These are phyloP conservation scores for Anabas testudineus DNA, from an alignment of 2,797 vertebrate genomes.

Conservation along the genomic window DNA sequence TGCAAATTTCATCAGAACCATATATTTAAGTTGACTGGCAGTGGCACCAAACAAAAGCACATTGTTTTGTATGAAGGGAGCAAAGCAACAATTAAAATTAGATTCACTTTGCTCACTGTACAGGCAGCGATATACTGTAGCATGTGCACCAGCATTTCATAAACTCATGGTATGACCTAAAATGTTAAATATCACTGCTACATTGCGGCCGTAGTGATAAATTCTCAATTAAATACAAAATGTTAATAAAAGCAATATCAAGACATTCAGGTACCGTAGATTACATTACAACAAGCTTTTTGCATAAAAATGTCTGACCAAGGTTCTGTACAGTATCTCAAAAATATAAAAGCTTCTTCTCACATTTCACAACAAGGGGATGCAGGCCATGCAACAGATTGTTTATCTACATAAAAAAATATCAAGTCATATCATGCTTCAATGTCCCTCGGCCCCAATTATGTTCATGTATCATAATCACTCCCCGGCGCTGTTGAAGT, in stretches of 20 bases:
- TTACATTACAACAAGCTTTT: conserved; percentile 70
- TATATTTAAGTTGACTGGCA: conserved; percentile 50
- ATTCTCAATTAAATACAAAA: conserved; percentile 63
- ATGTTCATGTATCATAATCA: conserved; percentile 55
- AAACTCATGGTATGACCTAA: conserved; percentile 30
- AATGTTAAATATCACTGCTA: conserved; percentile 57
- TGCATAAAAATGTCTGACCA: conserved; percentile 78
- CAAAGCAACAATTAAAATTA: conserved; percentile 58
- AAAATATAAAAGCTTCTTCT: conserved; percentile 75
- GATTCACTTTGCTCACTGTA: conserved; percentile 42
- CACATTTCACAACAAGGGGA: conserved; percentile 72
- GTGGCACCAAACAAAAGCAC: conserved; percentile 73
- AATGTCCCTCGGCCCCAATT: conserved; percentile 34
- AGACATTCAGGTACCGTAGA: conserved; percentile 69
- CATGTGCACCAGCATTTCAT: conserved; percentile 28
- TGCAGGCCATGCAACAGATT: conserved; percentile 73
- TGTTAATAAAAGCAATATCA: conserved; percentile 66
- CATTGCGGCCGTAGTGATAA: conserved; percentile 48
- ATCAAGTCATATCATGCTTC: conserved; percentile 58
- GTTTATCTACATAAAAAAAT: conserved; percentile 68
- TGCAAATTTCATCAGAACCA: conserved; percentile 45
- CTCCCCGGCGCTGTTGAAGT: conserved; percentile 41
- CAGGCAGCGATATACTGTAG: conserved; percentile 41
- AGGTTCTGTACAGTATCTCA: conserved; percentile 66
- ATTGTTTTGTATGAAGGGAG: conserved; percentile 57